Base-by-base conservation (phyloP, 2,888 invertebrate genomes). In the Polia nebulosa region DNA sequence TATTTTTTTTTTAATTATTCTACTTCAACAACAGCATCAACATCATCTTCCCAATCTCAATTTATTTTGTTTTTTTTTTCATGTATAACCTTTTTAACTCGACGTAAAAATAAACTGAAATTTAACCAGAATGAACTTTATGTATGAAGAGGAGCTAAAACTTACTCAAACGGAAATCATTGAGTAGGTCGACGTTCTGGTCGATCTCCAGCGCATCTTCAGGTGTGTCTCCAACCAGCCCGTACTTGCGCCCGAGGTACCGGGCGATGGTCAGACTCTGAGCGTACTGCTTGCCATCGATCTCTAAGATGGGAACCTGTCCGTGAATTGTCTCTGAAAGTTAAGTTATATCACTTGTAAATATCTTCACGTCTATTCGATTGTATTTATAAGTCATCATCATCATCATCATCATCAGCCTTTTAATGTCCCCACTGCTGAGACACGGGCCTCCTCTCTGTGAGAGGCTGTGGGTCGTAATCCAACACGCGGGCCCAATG, bases 151-250 rank as follows among this genome's bases (percentile, higher is more conserved):
- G 36, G 15, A n/a, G n/a, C n/a, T n/a, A n/a, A n/a, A n/a, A 45
- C 96, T 95, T 86, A 97, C 97, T 96, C 3, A 78, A 51, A 39
- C 97, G 95, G 53, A 97, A 89, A 81, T 97, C 97, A 65, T 94
- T 96, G 32, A 97, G 82, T 36, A 96, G 96, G 71, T 97, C 97
- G 0, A 96, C 95, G 49, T 94, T 93, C 67, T 96, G 93, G 87
- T 97, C 97, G 75, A 97, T 97, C 87, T 96, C 95, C 60, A 97
- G 90, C 81, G 96, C 94, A 83, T 97, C 96, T 90, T 96, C 96
- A 25, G 95, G 93, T 58, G 94, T 90, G 36, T 91, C 93, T n/a
- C 97, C 97, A 20, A 90, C 91, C n/a, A 97, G 88, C 7, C 96
- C 96, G 74, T 93, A 96, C 87, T 96, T 95, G 86, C 96, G 96